Evolutionary conservation across 2,113 vertebrate genomes (phyloP).

Genomic region (Lasiurus cinereus): DNA sequence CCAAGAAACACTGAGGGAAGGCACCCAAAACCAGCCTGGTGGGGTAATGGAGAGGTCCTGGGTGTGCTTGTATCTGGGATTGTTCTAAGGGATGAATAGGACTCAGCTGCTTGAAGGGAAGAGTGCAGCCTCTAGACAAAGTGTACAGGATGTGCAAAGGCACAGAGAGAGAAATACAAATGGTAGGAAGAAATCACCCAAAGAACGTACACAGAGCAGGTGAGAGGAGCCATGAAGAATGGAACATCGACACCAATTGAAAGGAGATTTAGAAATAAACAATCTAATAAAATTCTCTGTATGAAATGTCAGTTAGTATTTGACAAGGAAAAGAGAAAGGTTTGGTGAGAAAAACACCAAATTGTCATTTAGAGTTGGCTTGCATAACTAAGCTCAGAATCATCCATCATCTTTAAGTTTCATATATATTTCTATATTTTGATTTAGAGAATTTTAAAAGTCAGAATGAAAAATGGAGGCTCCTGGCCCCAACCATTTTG

Average conservation of each 20-base stretch:
- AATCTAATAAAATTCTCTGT: not conserved
- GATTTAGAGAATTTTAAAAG: constrained; percentile 18
- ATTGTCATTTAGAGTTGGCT: constrained; percentile 11
- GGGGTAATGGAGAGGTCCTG: not conserved
- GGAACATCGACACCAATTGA: not conserved
- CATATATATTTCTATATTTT: not conserved
- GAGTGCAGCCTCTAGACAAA: not conserved
- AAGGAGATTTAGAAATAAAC: not conserved
- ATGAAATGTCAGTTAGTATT: not conserved
- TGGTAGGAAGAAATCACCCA: not conserved
- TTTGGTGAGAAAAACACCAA: constrained; percentile 17
- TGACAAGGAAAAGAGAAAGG: not conserved
- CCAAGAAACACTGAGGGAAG: not conserved
- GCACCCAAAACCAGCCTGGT: not conserved
- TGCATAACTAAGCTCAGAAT: not conserved
- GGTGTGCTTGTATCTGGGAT: not conserved
- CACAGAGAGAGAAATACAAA: not conserved
- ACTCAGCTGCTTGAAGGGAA: not conserved
- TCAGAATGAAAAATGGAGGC: not conserved
- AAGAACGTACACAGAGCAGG: not conserved
- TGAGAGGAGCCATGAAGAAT: not conserved
- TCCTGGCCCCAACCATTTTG: not conserved
- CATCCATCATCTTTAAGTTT: constrained; percentile 12
- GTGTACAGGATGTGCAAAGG: not conserved
- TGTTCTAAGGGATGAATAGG: not conserved